Conservation (phyloP, 2,113 vertebrate genomes). For the Plecturocebus donacophilus region DNA sequence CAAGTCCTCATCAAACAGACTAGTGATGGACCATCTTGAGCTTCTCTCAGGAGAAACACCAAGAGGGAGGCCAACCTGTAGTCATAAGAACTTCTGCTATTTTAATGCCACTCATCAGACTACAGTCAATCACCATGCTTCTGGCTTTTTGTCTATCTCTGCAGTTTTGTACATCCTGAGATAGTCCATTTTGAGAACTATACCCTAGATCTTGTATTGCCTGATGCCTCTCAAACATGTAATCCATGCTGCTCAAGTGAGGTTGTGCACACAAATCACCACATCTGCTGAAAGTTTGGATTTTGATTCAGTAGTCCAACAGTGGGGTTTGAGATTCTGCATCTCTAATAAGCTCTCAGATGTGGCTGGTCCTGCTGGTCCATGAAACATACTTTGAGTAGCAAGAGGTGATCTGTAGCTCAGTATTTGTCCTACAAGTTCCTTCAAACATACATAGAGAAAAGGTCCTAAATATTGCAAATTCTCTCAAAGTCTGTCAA, state of each 20-base stretch:
- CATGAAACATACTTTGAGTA: not conserved
- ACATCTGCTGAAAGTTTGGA: not conserved
- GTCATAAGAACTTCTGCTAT: not conserved
- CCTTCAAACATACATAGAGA: not conserved
- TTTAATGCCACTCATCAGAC: not conserved
- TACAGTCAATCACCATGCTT: not conserved
- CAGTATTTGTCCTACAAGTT: not conserved
- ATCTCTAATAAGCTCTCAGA: not conserved
- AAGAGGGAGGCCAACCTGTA: not conserved
- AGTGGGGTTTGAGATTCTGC: not conserved
- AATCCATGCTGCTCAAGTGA: not conserved
- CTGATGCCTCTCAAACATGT: not conserved
- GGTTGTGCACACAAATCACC: not conserved
- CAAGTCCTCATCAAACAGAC: not conserved
- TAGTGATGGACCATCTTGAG: not conserved
- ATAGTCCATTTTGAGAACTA: not conserved
- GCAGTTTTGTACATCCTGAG: not conserved
- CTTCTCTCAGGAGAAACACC: not conserved
- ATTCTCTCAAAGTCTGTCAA: not conserved
- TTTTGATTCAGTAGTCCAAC: not conserved
- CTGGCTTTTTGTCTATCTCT: not conserved
- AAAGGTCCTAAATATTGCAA: not conserved
- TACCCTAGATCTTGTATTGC: not conserved
- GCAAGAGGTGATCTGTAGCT: not conserved
- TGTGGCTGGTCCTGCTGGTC: not conserved